These are phyloP conservation scores for Erpetoichthys calabaricus DNA, from an alignment of 2,797 vertebrate species.

Conservation along the genomic window DNA sequence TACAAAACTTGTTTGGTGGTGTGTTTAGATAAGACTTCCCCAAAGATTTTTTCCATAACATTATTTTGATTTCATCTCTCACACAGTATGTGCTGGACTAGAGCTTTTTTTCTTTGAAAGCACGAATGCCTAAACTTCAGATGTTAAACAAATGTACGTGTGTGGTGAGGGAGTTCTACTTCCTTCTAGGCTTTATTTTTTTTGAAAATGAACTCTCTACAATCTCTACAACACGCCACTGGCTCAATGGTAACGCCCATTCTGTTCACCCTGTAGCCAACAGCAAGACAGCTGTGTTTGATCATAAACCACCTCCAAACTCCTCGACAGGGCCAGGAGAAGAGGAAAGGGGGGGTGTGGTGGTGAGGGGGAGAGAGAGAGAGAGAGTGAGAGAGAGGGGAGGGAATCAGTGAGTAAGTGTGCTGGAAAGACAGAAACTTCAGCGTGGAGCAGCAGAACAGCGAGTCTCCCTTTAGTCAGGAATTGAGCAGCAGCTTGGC, in stretches of 20 bases:
- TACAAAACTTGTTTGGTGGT: no score
- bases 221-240: slow-evolving; percentile 20
- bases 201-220: slow-evolving; percentile 24
- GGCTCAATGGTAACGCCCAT: slow-evolving; percentile 33
- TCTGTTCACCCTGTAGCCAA: slow-evolving; percentile 36
- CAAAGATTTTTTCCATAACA: no score
- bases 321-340: slow-evolving; percentile 26
- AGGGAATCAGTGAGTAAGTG: background rate
- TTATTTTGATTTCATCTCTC: no score
- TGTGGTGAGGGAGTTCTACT: no score
- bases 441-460: slow-evolving; percentile 20
- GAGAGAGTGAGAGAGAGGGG: background rate
- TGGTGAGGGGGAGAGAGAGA: background rate
- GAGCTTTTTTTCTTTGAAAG: no score
- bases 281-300: slow-evolving; percentile 57
- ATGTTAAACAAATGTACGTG: no score
- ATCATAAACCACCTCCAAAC: slow-evolving; percentile 51
- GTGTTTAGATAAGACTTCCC: no score
- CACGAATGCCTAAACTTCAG: no score
- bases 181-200: no score
- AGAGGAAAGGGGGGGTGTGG: slow-evolving; percentile 14
- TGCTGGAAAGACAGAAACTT: slow-evolving; percentile 35
- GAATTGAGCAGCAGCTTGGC: slow-evolving; percentile 8
- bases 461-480: slow-evolving; percentile 12
- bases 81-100: no score